A percentile compares a stretch with the other conserved stretches of the same genome.
Evolutionary conservation across 2,888 invertebrate species (phyloP).

Genomic region (Euplagia quadripunctaria): DNA sequence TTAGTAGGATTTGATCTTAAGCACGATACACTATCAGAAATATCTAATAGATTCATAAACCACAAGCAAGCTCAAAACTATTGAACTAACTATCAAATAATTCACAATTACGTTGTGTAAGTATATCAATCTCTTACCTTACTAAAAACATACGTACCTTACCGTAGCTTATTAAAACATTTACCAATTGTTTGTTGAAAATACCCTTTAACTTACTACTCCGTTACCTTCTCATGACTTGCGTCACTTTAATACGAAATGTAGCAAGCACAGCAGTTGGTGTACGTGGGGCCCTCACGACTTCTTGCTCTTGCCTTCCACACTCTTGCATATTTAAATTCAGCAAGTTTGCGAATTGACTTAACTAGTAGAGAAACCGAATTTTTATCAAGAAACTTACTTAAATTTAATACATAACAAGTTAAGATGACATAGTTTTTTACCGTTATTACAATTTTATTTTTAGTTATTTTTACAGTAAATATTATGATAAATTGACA

Average conservation of each 20-base stretch:
- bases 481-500: too few relatives aligned
- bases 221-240: slow-evolving; percentile 5
- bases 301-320: slow-evolving; percentile 52
- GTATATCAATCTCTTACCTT: background rate
- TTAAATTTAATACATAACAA: background rate
- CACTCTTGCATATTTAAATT: slow-evolving; percentile 71
- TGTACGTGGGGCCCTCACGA: slow-evolving; percentile 31
- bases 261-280: slow-evolving; percentile 31
- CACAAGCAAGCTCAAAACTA: too few relatives aligned
- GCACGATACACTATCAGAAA: too few relatives aligned
- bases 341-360: slow-evolving; percentile 63
- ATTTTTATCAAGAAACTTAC: background rate
- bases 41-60: too few relatives aligned
- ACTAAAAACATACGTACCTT: too few relatives aligned
- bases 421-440: too few relatives aligned
- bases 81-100: too few relatives aligned
- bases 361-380: slow-evolving; percentile 52
- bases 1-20: too few relatives aligned
- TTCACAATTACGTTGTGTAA: background rate
- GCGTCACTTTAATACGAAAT: slow-evolving; percentile 5
- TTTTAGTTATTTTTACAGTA: too few relatives aligned
- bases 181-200: background rate
- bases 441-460: too few relatives aligned
- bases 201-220: background rate
- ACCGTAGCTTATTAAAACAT: background rate